Conservation (phyloP, 2,888 invertebrate species). For the Hypena proboscidalis region DNA sequence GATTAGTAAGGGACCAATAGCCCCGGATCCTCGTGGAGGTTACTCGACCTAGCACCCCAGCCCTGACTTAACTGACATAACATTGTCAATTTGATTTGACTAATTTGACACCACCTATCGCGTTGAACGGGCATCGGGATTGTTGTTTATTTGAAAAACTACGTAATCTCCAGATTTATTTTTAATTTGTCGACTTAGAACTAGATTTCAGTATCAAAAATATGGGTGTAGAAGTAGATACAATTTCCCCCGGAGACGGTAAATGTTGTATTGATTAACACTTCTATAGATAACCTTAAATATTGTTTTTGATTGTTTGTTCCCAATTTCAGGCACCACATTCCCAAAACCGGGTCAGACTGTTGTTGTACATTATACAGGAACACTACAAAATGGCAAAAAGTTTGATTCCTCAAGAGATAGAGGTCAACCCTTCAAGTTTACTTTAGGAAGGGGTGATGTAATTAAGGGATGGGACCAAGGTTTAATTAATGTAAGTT, state of each 20-base stretch:
- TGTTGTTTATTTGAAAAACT: too few species aligned
- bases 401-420: constrained; percentile 99
- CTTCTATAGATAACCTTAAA: constrained; percentile 40
- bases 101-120: too few species aligned
- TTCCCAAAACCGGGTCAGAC: constrained; percentile 98
- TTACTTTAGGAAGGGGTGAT: constrained; percentile 96
- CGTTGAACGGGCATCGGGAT: too few species aligned
- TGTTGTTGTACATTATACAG: constrained; percentile 98
- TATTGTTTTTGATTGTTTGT: constrained; percentile 1
- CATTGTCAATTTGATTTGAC: too few species aligned
- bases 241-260: constrained; percentile 75
- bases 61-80: too few species aligned
- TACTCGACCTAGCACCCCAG: too few species aligned
- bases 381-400: constrained; percentile 94
- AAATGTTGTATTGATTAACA: constrained; percentile 16
- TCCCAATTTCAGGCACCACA: constrained; percentile 88
- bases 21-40: too few species aligned
- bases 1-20: too few species aligned
- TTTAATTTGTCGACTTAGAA: too few species aligned
- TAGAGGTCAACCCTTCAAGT: constrained; percentile 96
- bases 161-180: too few species aligned
- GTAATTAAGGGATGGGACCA: constrained; percentile 99
- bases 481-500: constrained; percentile 93
- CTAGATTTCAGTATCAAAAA: constrained; percentile 21
- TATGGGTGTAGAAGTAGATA: constrained; percentile 78